Base-by-base conservation (phyloP, 2,888 invertebrate species). In the Temnothorax ravouxi region DNA sequence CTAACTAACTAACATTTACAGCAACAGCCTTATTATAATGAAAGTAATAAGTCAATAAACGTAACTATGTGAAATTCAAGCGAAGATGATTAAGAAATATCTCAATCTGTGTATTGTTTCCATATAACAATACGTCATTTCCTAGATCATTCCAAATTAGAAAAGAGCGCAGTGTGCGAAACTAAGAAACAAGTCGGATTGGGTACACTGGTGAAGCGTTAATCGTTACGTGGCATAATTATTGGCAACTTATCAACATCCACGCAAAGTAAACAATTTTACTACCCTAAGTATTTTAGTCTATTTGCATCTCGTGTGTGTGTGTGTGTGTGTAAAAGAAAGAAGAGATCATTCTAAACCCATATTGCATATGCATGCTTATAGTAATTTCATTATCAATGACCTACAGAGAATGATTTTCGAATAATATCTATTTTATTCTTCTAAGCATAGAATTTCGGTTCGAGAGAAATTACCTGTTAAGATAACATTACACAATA, bases 91-190 rank as follows among this genome's bases (percentile, higher is more conserved):
- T 66, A 66, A 66, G 6, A 25, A 8, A 72, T 18, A 71, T 47
- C 59, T 72, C 13, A 47, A 71, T 59, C 2, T 3, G 9, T 41
- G 44, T 41, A 41, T 41, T 47, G 13, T 47, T 29, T 72, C n/a
- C 11, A 47, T 47, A 50, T 64, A 79, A 21, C 21, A 2, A 44
- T 21, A 18, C 21, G 47, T 72, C 47, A 80, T 47, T 80, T 80
- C 74, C 34, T 72, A 69, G 11, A 29, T 80, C 21, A 72, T 71
- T 59, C 56, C 72, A 80, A 71, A 18, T 47, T 71, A 79, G 13
- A 13, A 47, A 71, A 47, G 25, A 50, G 44, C 8, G 21, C 34
- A 34, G 41, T 15, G 29, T 54, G 41, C 5, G 8, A 29, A 29
- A 29, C 29, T 67, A 38, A 54, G 18, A 76, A 52, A 76, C 25